Percentiles rank a stretch among this genome's conserved stretches.
phyloP scores from a whole-genome alignment of 1,140 invertebrate species.

The Macrostomum lignano region DNA sequence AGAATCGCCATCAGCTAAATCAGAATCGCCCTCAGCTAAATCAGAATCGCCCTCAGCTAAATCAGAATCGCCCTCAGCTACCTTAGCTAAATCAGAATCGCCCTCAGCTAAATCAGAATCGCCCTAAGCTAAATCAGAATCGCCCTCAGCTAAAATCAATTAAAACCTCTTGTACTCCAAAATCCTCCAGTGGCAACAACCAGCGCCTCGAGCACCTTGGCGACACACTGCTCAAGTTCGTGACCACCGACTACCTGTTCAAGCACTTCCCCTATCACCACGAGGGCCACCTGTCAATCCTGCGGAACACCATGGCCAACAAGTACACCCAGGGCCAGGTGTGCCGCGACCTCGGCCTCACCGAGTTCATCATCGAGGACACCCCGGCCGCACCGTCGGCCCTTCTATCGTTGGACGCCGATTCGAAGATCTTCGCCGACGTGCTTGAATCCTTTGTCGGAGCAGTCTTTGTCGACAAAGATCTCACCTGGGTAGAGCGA shows the following conservation, averaged over 20 bases:
- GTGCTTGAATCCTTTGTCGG: slow-evolving; percentile 33
- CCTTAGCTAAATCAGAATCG: no score
- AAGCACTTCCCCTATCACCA: slow-evolving; percentile 90
- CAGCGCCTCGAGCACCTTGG: slow-evolving; percentile 87
- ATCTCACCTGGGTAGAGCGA: slow-evolving; percentile 51
- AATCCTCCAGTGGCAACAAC: slow-evolving; percentile 48
- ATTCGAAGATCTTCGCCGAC: not conserved
- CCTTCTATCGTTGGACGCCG: not conserved
- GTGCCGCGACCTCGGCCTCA: slow-evolving; percentile 83
- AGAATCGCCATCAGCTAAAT: no score
- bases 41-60: no score
- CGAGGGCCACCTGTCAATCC: slow-evolving; percentile 79
- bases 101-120: no score
- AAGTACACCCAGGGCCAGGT: slow-evolving; percentile 62
- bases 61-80: no score
- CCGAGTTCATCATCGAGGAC: slow-evolving; percentile 55
- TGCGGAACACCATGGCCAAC: slow-evolving; percentile 19
- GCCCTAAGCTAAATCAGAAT: no score
- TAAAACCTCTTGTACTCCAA: not conserved
- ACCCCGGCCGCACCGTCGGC: no score
- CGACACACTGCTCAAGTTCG: slow-evolving; percentile 78
- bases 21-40: no score
- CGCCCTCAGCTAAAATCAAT: not conserved
- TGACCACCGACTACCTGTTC: slow-evolving; percentile 82
- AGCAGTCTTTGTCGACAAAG: slow-evolving; percentile 78